These are phyloP conservation scores for Lasioglossum villosulum DNA, from an alignment of 2,888 invertebrate genomes.

Conservation along the genomic window DNA sequence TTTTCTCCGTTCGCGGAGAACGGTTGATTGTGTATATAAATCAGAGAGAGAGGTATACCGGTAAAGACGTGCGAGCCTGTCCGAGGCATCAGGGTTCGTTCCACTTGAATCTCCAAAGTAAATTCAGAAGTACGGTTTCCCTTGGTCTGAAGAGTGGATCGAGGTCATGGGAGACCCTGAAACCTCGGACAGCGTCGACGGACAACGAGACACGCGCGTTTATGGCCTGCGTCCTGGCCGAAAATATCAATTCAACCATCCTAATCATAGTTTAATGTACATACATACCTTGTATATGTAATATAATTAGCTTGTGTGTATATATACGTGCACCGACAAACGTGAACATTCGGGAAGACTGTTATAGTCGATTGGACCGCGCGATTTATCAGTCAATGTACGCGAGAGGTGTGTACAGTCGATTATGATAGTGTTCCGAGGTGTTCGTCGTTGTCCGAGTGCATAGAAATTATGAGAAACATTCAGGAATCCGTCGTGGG, in stretches of 20 bases:
- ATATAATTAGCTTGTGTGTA: constrained; percentile 54
- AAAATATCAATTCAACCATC: constrained; percentile 52
- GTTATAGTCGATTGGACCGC: neutral
- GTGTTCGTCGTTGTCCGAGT: constrained; percentile 10
- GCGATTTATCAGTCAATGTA: neutral
- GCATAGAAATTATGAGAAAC: constrained; percentile 38
- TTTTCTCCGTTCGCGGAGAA: neutral
- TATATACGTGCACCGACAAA: constrained; percentile 25
- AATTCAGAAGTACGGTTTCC: neutral
- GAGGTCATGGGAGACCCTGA: neutral
- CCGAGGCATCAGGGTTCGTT: neutral
- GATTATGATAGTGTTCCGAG: neutral
- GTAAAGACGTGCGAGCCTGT: neutral
- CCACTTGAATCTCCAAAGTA: neutral
- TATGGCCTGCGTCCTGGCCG: constrained; percentile 22
- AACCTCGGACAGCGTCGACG: neutral
- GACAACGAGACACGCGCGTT: neutral
- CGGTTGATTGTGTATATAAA: constrained; percentile 18
- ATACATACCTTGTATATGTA: constrained; percentile 55
- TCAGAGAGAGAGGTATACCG: neutral
- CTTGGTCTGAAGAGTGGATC: neutral
- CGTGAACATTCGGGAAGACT: neutral
- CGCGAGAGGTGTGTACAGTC: neutral
- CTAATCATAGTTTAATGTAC: constrained; percentile 53
- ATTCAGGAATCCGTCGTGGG: constrained; percentile 55